Conservation (phyloP, 2,113 vertebrate genomes). For the Orycteropus afer region DNA sequence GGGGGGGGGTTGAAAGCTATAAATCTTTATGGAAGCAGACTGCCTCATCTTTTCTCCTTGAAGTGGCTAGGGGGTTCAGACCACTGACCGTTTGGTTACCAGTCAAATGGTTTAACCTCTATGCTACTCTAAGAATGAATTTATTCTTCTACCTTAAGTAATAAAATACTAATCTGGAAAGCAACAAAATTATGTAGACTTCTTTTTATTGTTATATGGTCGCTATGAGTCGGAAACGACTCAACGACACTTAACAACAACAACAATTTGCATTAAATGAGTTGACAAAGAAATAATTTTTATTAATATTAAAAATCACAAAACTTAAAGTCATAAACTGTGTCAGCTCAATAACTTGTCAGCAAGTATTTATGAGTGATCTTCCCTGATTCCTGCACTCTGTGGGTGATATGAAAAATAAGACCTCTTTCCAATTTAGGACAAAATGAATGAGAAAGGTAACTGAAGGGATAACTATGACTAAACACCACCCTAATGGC, state of each 20-base stretch:
- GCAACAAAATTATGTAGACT: not conserved
- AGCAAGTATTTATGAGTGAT: not conserved
- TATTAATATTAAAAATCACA: constrained; percentile 18
- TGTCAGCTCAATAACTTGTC: not conserved
- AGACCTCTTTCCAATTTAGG: not conserved
- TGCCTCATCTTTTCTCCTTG: too few relatives aligned
- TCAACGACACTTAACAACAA: too few relatives aligned
- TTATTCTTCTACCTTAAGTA: not conserved
- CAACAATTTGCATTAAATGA: not conserved
- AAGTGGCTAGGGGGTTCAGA: too few relatives aligned
- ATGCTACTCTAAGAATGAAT: constrained; percentile 19
- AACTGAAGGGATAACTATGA: not conserved
- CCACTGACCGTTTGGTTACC: too few relatives aligned
- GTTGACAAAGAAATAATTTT: constrained; percentile 28
- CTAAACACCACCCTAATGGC: not conserved
- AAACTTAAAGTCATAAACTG: not conserved
- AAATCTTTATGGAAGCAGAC: too few relatives aligned
- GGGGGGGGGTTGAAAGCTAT: too few relatives aligned
- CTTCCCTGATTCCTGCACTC: not conserved
- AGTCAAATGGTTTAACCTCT: too few relatives aligned
- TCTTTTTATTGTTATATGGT: not conserved
- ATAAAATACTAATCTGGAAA: constrained; percentile 16
- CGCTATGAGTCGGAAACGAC: too few relatives aligned
- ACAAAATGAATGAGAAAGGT: not conserved
- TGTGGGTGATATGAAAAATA: not conserved